Base-by-base conservation (phyloP, 2,888 invertebrate species). In the Nomada hirtipes region DNA sequence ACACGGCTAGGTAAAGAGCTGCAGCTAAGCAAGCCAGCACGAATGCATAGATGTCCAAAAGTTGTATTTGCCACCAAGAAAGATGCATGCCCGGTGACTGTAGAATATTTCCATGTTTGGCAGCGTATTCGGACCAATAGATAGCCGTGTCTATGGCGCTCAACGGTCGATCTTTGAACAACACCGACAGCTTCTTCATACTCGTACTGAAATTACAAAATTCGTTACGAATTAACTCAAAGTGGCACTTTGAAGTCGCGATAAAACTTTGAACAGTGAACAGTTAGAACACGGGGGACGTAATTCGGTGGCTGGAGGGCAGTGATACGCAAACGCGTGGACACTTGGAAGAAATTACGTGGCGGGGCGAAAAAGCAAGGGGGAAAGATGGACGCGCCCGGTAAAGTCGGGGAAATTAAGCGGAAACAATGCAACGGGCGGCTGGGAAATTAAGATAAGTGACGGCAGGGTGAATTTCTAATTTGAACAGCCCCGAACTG, bases 1-100 rank as follows among this genome's bases (percentile, higher is more conserved):
- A 42, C 2, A 70, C 20, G 1, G 18, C 3, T 3, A 77, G 0
- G 47, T 50, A 72, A 1, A 86, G 26, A 4, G 61, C 53, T 2
- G 29, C 0, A 7, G 44, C 0, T 4, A 79, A 2, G 26, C 79
- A 44, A 2, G 87, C 23, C 0, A 94, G 20, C 2, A 94, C 88
- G 84, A 95, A 94, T 7, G 91, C 94, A 55, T 95, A 92, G 47
- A 96, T 94, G 90, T 96, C 96, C 4, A 95, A 78, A 52, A 95
- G 87, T 29, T 93, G 79, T 79, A 93, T 93, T 85, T 94, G 93
- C 88, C 94, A 93, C 84, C 94, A 93, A 4, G 92, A 72, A 4
- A 93, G 85, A 3, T 89, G 75, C 44, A 89, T 70, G 7, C 90
- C 90, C 0, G 92, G 91, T 9, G 93, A 92, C 79, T 83, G 83